Evolutionary conservation across 2,113 vertebrate species (phyloP), one percentile per base, ranked within the genome.

Genomic region (Ictalurus furcatus): DNA sequence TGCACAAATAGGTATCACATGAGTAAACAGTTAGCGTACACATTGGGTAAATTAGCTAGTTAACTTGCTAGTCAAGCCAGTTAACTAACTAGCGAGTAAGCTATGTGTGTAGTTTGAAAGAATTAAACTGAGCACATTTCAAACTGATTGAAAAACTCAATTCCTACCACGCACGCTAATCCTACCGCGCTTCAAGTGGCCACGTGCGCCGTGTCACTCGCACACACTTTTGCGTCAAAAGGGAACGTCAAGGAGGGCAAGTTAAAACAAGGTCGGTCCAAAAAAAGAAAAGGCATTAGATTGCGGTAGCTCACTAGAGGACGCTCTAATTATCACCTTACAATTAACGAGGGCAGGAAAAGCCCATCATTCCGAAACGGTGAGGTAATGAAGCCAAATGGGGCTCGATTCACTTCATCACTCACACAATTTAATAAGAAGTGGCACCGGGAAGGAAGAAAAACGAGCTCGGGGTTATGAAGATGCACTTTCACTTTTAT

Each of bases 361-460:
- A 63, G 58, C 34, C 28, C 58, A 84, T 84, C 4, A 25, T 40
- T 63, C 34, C 63, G 81, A 85, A 34, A 34, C 28, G n/a, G 28
- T 56, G 84, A 56, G 84, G 40, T 85, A 85, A 69, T 85, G 44
- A 69, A 54, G n/a, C 16, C 19, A 56, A 85, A 85, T 56, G 65
- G n/a, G n/a, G 63, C n/a, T 34, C 28, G 65, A 63, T 85, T 85
- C 44, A 73, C 63, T 71, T 85, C 84, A 85, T 85, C 65, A 85
- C 63, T 71, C 84, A 25, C 11, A 13, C 63, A 54, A 34, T 71
- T 85, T 73, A 85, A 85, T 69, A 71, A 73, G 52, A 85, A 44
- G 37, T 63, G 59, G 82, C 61, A 65, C 19, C n/a, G 44, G 67
- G 16, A 73, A 85, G 6, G 67, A 73, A 73, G 81, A 83, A 59